Evolutionary conservation across 1,140 invertebrate genomes (phyloP), one percentile per base, ranked within the genome.

Genomic region (Phenacoccus solenopsis): DNA sequence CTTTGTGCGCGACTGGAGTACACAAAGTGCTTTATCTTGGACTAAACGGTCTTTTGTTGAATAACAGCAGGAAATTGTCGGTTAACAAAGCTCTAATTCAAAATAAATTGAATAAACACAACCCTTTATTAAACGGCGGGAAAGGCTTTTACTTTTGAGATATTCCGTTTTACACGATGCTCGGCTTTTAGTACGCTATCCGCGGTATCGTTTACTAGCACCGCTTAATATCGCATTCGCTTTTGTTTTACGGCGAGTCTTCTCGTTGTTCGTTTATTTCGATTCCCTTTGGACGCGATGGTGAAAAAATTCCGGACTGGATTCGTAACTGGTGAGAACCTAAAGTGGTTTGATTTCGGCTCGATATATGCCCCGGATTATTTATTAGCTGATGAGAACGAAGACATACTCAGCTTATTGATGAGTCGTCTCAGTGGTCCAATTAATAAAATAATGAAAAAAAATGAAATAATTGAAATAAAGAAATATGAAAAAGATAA

Each of bases 61-160:
- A 27, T 64, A 64, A 64, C 59, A 27, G 59, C 59, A 64, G 59
- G 59, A 64, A 64, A 64, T 64, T 64, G 59, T 64, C 25, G 59
- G 59, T 64, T 64, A 64, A 64, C 59, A 64, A 64, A 64, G 59
- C 59, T 22, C 25, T 64, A 64, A 64, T 64, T 64, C 59, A 64
- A 64, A 64, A 64, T 64, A 64, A 64, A 64, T 64, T 64, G 59
- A 64, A 64, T 64, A 64, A 64, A 64, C 59, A 64, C 59, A 64
- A 64, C 59, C 59, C 59, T 64, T 64, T 64, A 20, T 27, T 25
- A 64, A 64, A 64, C 12, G 25, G 25, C 22, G 25, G 59, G 59
- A 64, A 64, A 64, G 59, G 22, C 59, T 64, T 64, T 64, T 64
- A 64, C 59, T 64, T 64, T 64, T 64, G 59, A 64, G 9, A 64